Percentiles rank a stretch among this genome's conserved stretches.
phyloP scores from a whole-genome alignment of 2,888 invertebrate species.

The Cacoxenus indagator region DNA sequence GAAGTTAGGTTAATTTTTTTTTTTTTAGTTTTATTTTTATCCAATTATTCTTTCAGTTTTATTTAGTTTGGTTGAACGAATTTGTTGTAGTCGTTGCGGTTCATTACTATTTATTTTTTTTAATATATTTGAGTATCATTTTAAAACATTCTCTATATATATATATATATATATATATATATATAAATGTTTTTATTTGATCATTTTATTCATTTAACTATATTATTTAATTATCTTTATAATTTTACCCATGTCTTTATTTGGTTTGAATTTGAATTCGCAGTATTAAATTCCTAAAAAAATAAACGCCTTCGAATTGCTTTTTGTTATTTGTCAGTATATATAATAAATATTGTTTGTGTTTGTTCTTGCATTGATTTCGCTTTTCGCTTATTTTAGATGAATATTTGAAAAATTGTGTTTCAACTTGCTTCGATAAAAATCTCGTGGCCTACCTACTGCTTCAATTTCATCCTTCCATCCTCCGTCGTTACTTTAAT shows the following conservation, averaged over 20 bases:
- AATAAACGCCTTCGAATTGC: slow-evolving; percentile 67
- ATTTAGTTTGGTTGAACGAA: too few species aligned
- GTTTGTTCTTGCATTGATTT: slow-evolving; percentile 35
- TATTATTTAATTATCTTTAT: background rate
- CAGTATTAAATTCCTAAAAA: slow-evolving; percentile 66
- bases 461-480: background rate
- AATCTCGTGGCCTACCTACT: background rate
- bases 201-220: too few species aligned
- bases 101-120: too few species aligned
- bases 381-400: slow-evolving; percentile 29
- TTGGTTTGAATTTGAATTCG: slow-evolving; percentile 18
- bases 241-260: slow-evolving; percentile 1
- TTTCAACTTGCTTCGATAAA: slow-evolving; percentile 23
- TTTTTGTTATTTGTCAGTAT: slow-evolving; percentile 57
- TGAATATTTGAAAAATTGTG: slow-evolving; percentile 33
- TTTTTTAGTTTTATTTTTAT: too few species aligned
- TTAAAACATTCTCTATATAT: slow-evolving; percentile 4
- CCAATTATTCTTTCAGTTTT: too few species aligned
- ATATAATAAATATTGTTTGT: slow-evolving; percentile 37
- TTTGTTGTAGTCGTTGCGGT: too few species aligned
- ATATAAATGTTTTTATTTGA: background rate
- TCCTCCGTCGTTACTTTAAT: slow-evolving; percentile 2
- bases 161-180: background rate
- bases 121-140: too few species aligned
- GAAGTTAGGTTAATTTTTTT: too few species aligned